Evolutionary conservation across 30 jellyfish, hydroid and myxozoan species (phyloP).

Genomic region (Cassiopea xamachana): DNA sequence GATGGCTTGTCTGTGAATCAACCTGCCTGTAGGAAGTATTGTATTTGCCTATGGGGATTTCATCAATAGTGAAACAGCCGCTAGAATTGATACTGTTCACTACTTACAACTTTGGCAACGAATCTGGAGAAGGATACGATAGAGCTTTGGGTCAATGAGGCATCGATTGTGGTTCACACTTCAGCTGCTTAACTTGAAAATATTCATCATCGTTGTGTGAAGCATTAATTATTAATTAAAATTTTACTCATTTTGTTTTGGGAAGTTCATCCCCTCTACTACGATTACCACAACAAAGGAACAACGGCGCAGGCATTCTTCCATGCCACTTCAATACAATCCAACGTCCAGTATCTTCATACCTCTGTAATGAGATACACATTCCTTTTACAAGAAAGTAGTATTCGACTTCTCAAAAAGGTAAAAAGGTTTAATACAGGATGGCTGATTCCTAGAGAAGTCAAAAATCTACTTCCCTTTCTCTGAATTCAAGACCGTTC

Average conservation of each 20-base stretch:
- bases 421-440: no score
- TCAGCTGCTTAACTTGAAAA: not conserved
- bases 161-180: not conserved
- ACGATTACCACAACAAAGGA: not conserved
- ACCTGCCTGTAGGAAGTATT: no score
- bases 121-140: not conserved
- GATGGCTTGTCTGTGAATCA: no score
- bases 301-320: not conserved
- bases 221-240: not conserved
- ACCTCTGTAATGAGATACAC: not conserved
- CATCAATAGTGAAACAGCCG: no score
- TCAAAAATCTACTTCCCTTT: no score
- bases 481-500: no score
- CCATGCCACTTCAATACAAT: not conserved
- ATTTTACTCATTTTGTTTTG: not conserved
- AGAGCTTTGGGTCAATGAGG: not conserved
- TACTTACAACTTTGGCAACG: not conserved
- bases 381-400: no score
- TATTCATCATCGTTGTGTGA: not conserved
- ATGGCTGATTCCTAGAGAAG: no score
- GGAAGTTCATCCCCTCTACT: not conserved
- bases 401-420: no score
- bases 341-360: not conserved
- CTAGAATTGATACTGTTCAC: no score
- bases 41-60: no score